phyloP scores from a whole-genome alignment of 2,888 invertebrate genomes.

The Drosophila setosimentum region DNA sequence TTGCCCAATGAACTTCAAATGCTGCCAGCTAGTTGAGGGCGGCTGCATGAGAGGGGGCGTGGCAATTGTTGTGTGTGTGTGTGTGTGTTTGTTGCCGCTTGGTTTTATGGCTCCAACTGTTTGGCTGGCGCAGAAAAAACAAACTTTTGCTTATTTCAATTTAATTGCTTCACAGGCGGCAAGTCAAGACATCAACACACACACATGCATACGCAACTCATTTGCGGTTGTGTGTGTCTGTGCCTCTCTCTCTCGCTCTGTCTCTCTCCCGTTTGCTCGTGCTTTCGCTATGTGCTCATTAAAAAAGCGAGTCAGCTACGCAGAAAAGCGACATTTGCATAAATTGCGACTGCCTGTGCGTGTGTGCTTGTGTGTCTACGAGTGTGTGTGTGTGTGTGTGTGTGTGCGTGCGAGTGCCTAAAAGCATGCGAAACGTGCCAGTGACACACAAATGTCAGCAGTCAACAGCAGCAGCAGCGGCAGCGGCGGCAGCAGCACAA shows the following conservation, averaged over 20 bases:
- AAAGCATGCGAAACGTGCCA: constrained; percentile 75
- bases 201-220: constrained; percentile 25
- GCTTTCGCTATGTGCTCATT: constrained; percentile 64
- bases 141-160: constrained; percentile 59
- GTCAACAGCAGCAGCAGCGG: constrained; percentile 9
- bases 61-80: background rate
- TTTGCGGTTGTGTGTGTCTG: constrained; percentile 41
- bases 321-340: constrained; percentile 77
- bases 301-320: constrained; percentile 75
- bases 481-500: constrained; percentile 45
- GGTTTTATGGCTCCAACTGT: constrained; percentile 41
- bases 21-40: constrained; percentile 29
- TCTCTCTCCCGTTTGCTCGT: background rate
- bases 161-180: constrained; percentile 70
- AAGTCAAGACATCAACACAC: constrained; percentile 40
- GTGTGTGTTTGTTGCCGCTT: constrained; percentile 23
- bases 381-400: constrained; percentile 10
- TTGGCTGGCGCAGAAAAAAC: constrained; percentile 36
- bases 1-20: constrained; percentile 46
- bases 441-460: constrained; percentile 78
- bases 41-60: background rate
- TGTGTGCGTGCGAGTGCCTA: constrained; percentile 37
- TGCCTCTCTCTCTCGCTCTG: background rate
- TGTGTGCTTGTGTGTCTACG: constrained; percentile 12
- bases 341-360: constrained; percentile 43